Percentiles rank a stretch among this genome's conserved stretches.
phyloP scores from a whole-genome alignment of 2,113 vertebrate genomes.

The Protobothrops mucrosquamatus region DNA sequence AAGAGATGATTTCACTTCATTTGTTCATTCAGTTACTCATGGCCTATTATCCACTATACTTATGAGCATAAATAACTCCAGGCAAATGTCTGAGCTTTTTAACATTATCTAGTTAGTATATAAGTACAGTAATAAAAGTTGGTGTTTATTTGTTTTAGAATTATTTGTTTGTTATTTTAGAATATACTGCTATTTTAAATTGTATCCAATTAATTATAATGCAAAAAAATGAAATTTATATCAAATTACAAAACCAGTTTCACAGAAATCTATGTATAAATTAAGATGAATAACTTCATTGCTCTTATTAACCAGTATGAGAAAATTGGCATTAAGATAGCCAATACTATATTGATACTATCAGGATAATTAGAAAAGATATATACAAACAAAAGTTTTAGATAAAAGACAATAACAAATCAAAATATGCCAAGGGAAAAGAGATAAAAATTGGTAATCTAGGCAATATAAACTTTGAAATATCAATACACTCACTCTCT shows the following conservation, averaged over 20 bases:
- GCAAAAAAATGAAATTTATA: not conserved
- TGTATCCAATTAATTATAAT: not conserved
- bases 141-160: not conserved
- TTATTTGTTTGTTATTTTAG: not conserved
- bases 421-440: too few species aligned
- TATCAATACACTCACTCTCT: not conserved
- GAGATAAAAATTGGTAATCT: too few species aligned
- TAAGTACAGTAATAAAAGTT: not conserved
- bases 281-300: not conserved
- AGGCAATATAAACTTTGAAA: not conserved
- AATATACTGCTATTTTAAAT: not conserved
- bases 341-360: not conserved
- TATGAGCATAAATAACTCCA: not conserved
- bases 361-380: too few species aligned
- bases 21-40: not conserved
- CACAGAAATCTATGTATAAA: not conserved
- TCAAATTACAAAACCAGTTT: not conserved
- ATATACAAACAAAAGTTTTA: too few species aligned
- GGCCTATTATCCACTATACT: not conserved
- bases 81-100: not conserved
- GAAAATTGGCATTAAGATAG: not conserved
- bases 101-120: not conserved
- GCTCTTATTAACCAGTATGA: not conserved
- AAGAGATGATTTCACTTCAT: not conserved
- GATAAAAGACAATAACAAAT: too few species aligned